phyloP scores from a whole-genome alignment of 2,888 invertebrate genomes.

The Ceramica pisi region DNA sequence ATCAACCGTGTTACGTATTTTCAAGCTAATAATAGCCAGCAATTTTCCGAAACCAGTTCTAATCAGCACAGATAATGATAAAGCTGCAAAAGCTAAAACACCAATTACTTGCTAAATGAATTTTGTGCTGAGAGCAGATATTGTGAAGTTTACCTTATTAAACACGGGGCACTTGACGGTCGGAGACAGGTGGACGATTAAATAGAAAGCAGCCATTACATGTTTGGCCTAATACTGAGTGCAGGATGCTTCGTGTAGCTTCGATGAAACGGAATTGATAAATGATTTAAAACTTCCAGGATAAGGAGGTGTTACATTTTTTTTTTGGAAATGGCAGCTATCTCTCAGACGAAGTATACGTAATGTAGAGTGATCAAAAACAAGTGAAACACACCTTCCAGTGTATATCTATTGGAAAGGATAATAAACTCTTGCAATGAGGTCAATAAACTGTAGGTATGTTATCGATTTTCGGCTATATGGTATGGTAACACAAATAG shows the following conservation, averaged over 20 bases:
- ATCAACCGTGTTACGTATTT: slow-evolving; percentile 11
- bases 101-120: slow-evolving; percentile 48
- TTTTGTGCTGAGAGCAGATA: slow-evolving; percentile 22
- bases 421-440: too few relatives aligned
- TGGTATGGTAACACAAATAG: neutral
- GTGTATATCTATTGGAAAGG: too few relatives aligned
- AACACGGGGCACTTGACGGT: slow-evolving; percentile 34
- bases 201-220: slow-evolving; percentile 58
- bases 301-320: neutral
- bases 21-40: slow-evolving; percentile 10
- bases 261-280: slow-evolving; percentile 31
- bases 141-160: slow-evolving; percentile 50
- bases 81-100: slow-evolving; percentile 14
- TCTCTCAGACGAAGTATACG: neutral
- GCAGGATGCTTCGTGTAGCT: slow-evolving; percentile 45
- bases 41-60: slow-evolving; percentile 29
- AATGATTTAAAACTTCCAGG: slow-evolving; percentile 34
- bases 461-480: too few relatives aligned
- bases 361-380: too few relatives aligned
- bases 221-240: slow-evolving; percentile 48
- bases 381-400: too few relatives aligned
- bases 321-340: neutral
- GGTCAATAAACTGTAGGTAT: too few relatives aligned
- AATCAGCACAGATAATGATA: slow-evolving; percentile 30
- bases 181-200: slow-evolving; percentile 59